Percentiles rank a stretch among this genome's conserved stretches.
Conservation (phyloP, 2,888 invertebrate species). For the Heliconius hortense region DNA sequence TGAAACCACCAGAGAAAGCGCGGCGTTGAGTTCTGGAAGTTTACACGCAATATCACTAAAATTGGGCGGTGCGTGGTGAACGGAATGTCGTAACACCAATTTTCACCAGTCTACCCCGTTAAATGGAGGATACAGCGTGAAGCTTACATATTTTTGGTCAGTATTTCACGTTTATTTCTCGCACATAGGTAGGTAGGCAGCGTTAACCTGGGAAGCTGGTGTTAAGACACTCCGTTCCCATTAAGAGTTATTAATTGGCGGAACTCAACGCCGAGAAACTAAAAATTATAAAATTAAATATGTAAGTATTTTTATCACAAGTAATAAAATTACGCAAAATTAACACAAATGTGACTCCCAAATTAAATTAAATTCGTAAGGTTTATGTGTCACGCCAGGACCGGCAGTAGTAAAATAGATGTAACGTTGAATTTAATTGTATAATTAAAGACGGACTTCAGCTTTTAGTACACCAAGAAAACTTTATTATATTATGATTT, state of each 20-base stretch:
- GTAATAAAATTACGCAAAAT: not conserved
- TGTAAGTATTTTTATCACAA: not conserved
- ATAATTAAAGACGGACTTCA: conserved; percentile 2
- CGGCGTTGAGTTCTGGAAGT: not conserved
- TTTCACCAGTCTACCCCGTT: not conserved
- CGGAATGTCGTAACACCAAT: not conserved
- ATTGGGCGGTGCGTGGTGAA: not conserved
- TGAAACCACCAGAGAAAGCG: not conserved
- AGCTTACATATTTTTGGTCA: no score
- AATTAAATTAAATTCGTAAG: not conserved
- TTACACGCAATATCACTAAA: not conserved
- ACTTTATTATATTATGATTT: not conserved
- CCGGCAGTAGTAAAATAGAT: conserved; percentile 7
- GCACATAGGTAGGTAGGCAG: no score
- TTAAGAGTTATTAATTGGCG: no score
- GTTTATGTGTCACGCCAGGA: not conserved
- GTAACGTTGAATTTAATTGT: conserved; percentile 11
- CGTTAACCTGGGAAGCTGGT: no score
- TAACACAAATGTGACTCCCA: no score
- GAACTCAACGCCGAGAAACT: no score
- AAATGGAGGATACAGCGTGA: no score
- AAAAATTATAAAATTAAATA: not conserved
- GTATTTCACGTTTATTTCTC: not conserved
- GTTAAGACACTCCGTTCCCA: no score
- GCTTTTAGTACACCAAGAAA: not conserved